A percentile compares a stretch with the other conserved stretches of the same genome.
phyloP scores from a whole-genome alignment of 2,797 vertebrate species.

The Diglossa cyanea region DNA sequence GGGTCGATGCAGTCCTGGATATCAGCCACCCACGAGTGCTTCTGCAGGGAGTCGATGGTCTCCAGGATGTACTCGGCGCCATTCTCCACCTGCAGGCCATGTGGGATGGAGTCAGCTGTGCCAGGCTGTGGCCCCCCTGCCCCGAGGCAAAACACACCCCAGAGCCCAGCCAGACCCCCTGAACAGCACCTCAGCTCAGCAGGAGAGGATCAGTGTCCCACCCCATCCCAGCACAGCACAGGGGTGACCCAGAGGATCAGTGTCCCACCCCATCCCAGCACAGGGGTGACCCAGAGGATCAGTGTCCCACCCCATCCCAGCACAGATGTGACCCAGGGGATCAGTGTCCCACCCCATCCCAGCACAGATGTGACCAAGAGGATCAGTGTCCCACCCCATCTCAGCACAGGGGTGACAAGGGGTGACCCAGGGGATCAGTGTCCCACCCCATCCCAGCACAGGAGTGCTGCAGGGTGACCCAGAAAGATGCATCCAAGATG shows the following conservation, averaged over 20 bases:
- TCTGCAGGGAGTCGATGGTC: slow-evolving; percentile 97
- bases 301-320: background rate
- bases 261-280: no score
- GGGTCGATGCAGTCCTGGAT: slow-evolving; percentile 98
- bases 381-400: no score
- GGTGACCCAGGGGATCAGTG: background rate
- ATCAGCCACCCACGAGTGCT: slow-evolving; percentile 97
- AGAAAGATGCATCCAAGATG: background rate
- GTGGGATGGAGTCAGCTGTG: background rate
- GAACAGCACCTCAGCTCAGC: background rate
- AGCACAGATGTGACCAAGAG: background rate
- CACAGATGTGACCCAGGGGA: background rate
- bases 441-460: no score
- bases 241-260: no score
- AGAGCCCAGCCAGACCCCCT: background rate
- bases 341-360: background rate
- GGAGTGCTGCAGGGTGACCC: accelerated
- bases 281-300: background rate
- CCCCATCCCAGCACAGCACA: no score
- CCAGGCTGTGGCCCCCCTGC: background rate
- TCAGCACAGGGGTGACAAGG: no score
- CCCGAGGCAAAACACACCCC: background rate
- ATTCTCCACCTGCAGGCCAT: slow-evolving; percentile 85
- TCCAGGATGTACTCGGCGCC: slow-evolving; percentile 97
- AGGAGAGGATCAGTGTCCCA: background rate